These are phyloP conservation scores for Melinaea marsaeus DNA, from an alignment of 2,888 invertebrate genomes.

Conservation along the genomic window DNA sequence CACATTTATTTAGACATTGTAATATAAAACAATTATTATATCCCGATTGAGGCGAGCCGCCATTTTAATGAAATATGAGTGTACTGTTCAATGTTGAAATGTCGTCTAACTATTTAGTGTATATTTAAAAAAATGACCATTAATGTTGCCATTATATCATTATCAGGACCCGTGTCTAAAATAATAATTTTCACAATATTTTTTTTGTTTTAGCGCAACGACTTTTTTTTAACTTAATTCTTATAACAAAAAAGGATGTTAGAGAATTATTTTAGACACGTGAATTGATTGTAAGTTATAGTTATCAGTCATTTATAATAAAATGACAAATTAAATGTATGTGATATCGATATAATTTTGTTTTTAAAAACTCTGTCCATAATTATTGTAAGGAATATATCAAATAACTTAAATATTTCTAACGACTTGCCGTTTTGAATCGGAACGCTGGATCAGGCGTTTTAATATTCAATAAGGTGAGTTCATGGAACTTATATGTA, in stretches of 20 bases:
- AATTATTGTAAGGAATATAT: conserved; percentile 35
- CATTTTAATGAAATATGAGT: conserved; percentile 32
- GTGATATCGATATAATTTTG: conserved; percentile 38
- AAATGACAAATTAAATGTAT: conserved; percentile 33
- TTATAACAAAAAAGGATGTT: background rate
- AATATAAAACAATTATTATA: conserved; percentile 37
- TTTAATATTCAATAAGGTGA: conserved; percentile 9
- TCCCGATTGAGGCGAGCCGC: conserved; percentile 38
- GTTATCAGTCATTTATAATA: conserved; percentile 28
- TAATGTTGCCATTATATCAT: conserved; percentile 31
- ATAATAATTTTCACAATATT: conserved; percentile 6
- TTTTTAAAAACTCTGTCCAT: conserved; percentile 39
- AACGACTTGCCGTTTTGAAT: conserved; percentile 24
- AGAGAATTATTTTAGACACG: conserved; percentile 21
- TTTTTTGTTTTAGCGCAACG: background rate
- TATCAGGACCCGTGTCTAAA: conserved; percentile 20
- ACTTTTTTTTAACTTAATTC: background rate
- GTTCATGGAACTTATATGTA: conserved; percentile 23
- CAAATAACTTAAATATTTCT: conserved; percentile 29
- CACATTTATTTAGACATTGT: conserved; percentile 44
- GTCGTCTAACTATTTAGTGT: conserved; percentile 6
- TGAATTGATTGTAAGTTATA: conserved; percentile 23
- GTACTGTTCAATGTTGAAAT: conserved; percentile 26
- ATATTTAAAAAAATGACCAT: conserved; percentile 16
- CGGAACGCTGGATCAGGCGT: background rate